Conservation (phyloP, 64 coral and sea anemone genomes). For the Porites australiensis region DNA sequence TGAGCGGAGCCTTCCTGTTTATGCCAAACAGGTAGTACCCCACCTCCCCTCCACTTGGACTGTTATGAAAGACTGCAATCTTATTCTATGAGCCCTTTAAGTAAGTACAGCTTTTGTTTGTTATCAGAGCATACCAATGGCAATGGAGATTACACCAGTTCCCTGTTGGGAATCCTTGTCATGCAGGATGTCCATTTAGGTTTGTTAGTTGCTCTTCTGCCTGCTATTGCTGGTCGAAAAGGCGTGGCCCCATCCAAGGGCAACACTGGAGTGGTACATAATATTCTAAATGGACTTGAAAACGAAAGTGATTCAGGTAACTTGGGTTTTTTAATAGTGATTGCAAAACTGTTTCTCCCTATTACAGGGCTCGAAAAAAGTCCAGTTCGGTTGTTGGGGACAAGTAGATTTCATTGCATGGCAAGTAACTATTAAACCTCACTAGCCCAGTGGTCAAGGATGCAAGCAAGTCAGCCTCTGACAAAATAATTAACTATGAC, state of each 20-base stretch:
- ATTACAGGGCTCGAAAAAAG: too few species aligned
- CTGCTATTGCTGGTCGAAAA: conserved; percentile 87
- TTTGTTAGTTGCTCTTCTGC: conserved; percentile 86
- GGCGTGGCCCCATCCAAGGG: conserved; percentile 36
- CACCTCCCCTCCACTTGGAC: too few species aligned
- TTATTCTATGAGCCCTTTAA: not conserved
- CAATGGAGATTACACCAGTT: conserved; percentile 89
- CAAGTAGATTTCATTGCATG: too few species aligned
- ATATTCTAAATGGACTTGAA: conserved; percentile 50
- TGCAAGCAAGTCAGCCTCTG: too few species aligned
- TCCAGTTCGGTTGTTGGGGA: too few species aligned
- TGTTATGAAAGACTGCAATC: too few species aligned
- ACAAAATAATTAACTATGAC: too few species aligned
- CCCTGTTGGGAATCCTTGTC: conserved; percentile 93
- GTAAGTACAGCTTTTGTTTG: not conserved
- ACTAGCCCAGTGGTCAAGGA: too few species aligned
- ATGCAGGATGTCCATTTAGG: conserved; percentile 99
- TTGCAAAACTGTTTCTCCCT: too few species aligned
- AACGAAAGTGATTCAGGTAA: not conserved
- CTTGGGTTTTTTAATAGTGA: not conserved
- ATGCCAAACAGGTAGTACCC: too few species aligned
- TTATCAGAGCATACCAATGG: conserved; percentile 92
- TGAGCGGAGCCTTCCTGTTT: too few species aligned
- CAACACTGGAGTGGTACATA: conserved; percentile 73
- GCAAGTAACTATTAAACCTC: too few species aligned